Percentiles rank a stretch among this genome's conserved stretches.
Conservation (phyloP, 2,113 vertebrate species). For the Brachyhypopomus occidentalis region DNA sequence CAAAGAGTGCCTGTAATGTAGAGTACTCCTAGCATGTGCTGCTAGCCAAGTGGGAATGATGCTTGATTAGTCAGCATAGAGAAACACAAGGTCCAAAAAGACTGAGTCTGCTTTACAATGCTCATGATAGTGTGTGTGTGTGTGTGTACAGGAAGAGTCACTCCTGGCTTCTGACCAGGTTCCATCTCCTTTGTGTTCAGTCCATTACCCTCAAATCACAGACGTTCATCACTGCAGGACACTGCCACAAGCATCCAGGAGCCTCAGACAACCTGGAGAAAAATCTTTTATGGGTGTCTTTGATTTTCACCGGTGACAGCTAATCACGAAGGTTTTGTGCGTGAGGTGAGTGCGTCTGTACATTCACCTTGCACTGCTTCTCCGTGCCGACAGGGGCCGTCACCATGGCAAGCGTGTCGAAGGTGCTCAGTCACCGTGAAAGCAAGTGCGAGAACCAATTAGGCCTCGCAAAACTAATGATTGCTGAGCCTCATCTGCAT, state of each 20-base stretch:
- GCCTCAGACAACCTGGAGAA: neutral
- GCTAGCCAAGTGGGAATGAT: neutral
- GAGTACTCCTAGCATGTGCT: neutral
- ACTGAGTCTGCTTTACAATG: neutral
- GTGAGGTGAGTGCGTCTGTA: too few relatives aligned
- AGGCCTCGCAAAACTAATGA: conserved; percentile 48
- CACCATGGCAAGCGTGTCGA: conserved; percentile 18
- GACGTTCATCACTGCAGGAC: neutral
- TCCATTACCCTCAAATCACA: neutral
- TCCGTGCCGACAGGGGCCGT: conserved; percentile 6
- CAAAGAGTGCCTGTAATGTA: neutral
- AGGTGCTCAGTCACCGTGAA: conserved; percentile 37
- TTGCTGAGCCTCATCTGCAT: conserved; percentile 46
- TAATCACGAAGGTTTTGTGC: neutral
- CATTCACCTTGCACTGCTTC: neutral
- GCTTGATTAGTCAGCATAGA: neutral
- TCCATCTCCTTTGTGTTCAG: conserved; percentile 6
- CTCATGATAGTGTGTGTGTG: neutral
- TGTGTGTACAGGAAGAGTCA: conserved; percentile 13
- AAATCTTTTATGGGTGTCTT: neutral
- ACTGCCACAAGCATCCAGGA: neutral
- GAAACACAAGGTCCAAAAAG: too few relatives aligned
- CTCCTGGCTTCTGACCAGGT: conserved; percentile 17
- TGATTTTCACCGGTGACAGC: neutral
- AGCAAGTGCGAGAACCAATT: conserved; percentile 34